A percentile compares a stretch with the other conserved stretches of the same genome.
Conservation (phyloP, 2,888 invertebrate genomes). For the Pyrgus malvae region DNA sequence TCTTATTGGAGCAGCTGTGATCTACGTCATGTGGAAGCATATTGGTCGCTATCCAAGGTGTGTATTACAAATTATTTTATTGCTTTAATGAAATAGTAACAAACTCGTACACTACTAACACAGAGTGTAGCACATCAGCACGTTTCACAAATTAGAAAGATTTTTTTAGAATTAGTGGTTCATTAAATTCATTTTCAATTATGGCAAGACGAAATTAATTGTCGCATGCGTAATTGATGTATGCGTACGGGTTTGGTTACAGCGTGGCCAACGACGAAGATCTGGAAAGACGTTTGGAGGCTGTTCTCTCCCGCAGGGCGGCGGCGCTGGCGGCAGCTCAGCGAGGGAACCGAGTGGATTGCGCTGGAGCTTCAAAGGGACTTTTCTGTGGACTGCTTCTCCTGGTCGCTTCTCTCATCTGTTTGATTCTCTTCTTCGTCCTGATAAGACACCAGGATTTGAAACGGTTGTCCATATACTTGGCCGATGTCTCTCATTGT, state of each 20-base stretch:
- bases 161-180: constrained; percentile 17
- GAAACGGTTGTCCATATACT: constrained; percentile 92
- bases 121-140: constrained; percentile 11
- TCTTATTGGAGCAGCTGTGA: constrained; percentile 95
- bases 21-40: constrained; percentile 98
- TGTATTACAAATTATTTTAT: constrained; percentile 38
- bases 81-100: constrained; percentile 7
- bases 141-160: constrained; percentile 11
- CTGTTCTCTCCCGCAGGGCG: constrained; percentile 93
- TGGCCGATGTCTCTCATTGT: constrained; percentile 95
- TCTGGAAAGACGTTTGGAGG: constrained; percentile 92
- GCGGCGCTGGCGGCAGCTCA: constrained; percentile 92
- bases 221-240: constrained; percentile 50
- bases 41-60: constrained; percentile 94
- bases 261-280: constrained; percentile 88
- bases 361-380: constrained; percentile 96
- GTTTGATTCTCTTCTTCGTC: constrained; percentile 97
- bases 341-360: constrained; percentile 93
- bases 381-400: constrained; percentile 95
- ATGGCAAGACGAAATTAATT: constrained; percentile 19
- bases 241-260: constrained; percentile 74
- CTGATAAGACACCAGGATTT: constrained; percentile 92
- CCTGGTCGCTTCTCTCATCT: constrained; percentile 94
- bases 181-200: constrained; percentile 8
- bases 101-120: constrained; percentile 27